Conservation (phyloP, 2,797 vertebrate species). For the Trachurus trachurus region DNA sequence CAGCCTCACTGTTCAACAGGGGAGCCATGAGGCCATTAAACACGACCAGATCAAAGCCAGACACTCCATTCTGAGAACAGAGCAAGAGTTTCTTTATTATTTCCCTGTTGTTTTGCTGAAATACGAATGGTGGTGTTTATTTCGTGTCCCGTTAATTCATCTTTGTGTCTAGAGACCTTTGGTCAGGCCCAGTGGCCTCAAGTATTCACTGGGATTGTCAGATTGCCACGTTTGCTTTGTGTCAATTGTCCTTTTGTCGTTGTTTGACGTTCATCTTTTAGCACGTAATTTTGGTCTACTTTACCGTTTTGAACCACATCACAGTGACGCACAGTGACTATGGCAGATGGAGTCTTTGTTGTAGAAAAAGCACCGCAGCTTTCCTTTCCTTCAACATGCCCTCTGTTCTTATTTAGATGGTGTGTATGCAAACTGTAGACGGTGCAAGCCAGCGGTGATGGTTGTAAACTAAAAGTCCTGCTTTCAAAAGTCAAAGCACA, state of each 20-base stretch:
- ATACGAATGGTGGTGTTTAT: conserved; percentile 60
- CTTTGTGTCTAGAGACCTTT: conserved; percentile 44
- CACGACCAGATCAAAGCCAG: conserved; percentile 63
- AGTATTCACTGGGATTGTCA: conserved; percentile 44
- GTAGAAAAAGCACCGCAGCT: neutral
- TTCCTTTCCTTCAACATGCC: conserved; percentile 1
- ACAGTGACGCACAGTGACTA: neutral
- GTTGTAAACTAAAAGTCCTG: neutral
- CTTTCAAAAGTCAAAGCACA: neutral
- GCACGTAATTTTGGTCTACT: conserved; percentile 23
- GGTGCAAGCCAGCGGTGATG: neutral
- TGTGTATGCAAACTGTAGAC: neutral
- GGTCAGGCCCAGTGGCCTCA: conserved; percentile 16
- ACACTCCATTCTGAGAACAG: conserved; percentile 43
- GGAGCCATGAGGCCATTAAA: conserved; percentile 49
- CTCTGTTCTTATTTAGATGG: neutral
- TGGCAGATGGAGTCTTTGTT: neutral
- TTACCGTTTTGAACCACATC: conserved; percentile 31
- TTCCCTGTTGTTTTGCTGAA: conserved; percentile 48
- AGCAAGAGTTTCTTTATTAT: conserved; percentile 48
- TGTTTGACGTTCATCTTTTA: conserved; percentile 47
- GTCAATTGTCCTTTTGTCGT: conserved; percentile 30
- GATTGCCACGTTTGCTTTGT: conserved; percentile 56
- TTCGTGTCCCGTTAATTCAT: conserved; percentile 43
- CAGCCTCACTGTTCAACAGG: conserved; percentile 51